Evolutionary conservation across 1,140 invertebrate species (phyloP), one percentile per base, ranked within the genome.

Genomic region (Thaumetopoea pityocampa): DNA sequence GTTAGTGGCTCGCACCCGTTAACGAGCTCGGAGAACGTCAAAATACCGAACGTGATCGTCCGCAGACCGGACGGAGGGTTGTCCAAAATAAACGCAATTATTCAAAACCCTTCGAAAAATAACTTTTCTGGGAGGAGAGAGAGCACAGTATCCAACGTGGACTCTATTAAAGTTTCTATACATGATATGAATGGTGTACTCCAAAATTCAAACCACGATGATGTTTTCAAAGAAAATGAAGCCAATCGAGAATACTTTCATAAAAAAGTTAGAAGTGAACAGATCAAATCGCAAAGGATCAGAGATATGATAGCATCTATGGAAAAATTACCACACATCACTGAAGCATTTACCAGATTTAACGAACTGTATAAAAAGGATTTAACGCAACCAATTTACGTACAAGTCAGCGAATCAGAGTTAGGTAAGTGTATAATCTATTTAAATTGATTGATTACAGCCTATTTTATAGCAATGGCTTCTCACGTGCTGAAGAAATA

Each of bases 1-100:
- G 2, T 71, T 15, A 73, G 64, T 17, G 65, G 69, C 4, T 67
- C 73, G 16, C 67, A 67, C 28, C 63, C 63, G 0, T 24, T 71
- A 3, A 15, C 15, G 5, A 40, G 7, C 18, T 34, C 4, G 22
- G 35, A 40, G 48, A 60, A 10, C 24, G 43, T 15, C 48, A 43
- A 12, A 35, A 41, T 28, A 18, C 42, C 14, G 10, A 49, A 4
- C 29, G 36, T 67, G 0, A 38, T 41, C 2, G 29, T 76, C 3
- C 47, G 62, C 4, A 44, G 47, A 17, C 56, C 36, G 5, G 70
- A 78, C 10, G 70, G 73, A 4, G 65, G 47, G 6, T 9, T 67
- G 1, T 40, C 66, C 6, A 60, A 58, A 56, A 47, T 78, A 1
- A 64, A 66, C 17, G 66, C 67, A 4, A 11, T 73, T 5, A 37